Evolutionary conservation across 2,113 vertebrate species (phyloP).

Genomic region (Sprattus sprattus): DNA sequence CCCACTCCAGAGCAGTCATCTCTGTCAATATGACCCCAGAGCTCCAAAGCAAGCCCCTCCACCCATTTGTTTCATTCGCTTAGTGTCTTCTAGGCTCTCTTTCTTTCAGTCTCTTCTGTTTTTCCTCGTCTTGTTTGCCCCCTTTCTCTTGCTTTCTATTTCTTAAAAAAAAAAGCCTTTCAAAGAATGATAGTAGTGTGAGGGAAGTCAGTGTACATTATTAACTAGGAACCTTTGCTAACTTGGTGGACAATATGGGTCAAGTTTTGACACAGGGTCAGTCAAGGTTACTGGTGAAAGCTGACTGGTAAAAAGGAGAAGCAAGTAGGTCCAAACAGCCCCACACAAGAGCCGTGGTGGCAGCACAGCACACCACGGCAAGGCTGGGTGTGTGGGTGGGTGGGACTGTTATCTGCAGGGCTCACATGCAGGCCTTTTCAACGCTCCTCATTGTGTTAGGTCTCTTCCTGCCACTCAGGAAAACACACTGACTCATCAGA

Average conservation of each 20-base stretch:
- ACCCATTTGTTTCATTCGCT: not conserved
- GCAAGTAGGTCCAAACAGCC: not conserved
- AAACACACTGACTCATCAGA: slow-evolving; percentile 39
- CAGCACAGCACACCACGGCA: not conserved
- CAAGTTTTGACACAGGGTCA: not conserved
- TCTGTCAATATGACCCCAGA: not conserved
- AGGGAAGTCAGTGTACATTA: not conserved
- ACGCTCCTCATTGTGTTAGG: slow-evolving; percentile 46
- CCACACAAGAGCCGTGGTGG: slow-evolving; percentile 19
- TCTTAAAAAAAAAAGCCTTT: not conserved
- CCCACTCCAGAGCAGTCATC: not conserved
- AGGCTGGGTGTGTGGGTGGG: not conserved
- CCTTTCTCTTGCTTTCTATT: not conserved
- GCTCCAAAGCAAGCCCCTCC: not conserved
- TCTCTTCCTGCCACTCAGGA: slow-evolving; percentile 50
- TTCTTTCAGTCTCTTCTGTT: not conserved
- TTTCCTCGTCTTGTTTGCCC: not conserved
- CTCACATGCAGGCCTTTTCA: slow-evolving; percentile 49
- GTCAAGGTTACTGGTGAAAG: not conserved
- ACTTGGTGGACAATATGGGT: not conserved
- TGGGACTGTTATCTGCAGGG: slow-evolving; percentile 36
- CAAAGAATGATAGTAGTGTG: too few relatives aligned
- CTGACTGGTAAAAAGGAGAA: not conserved
- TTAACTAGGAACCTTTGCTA: not conserved
- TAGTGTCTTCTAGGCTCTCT: not conserved